Percentiles rank a stretch among this genome's conserved stretches.
These are phyloP conservation scores for Bathynomus jamesi DNA, from an alignment of 1,140 invertebrate species.

Conservation along the genomic window DNA sequence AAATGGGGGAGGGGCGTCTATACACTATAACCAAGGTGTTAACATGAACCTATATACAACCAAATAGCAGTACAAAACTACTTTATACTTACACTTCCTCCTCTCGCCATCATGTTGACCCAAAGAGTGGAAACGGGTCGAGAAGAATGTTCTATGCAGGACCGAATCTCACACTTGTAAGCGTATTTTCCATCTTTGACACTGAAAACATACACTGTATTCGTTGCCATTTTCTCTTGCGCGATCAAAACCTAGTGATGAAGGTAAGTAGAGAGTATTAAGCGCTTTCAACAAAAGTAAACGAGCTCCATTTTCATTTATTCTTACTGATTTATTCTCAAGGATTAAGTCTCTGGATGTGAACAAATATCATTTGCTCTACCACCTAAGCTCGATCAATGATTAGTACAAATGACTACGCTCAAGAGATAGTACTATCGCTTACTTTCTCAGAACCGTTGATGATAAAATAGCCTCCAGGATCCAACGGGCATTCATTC, in stretches of 20 bases:
- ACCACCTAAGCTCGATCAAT: too few species aligned
- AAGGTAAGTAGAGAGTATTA: constrained; percentile 10
- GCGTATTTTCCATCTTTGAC: constrained; percentile 98
- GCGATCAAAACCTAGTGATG: constrained; percentile 71
- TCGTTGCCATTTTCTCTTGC: constrained; percentile 99
- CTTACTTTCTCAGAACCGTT: constrained; percentile 89
- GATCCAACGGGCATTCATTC: constrained; percentile 97
- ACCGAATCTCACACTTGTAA: constrained; percentile 93
- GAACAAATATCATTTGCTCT: too few species aligned
- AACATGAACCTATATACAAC: constrained; percentile 1
- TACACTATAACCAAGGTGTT: too few species aligned
- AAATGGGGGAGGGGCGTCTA: too few species aligned
- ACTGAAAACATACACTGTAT: constrained; percentile 97
- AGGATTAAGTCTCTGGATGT: too few species aligned
- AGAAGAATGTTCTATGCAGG: constrained; percentile 85
- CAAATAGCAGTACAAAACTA: background rate
- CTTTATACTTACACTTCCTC: constrained; percentile 50
- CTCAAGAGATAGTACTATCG: background rate
- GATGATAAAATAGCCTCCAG: constrained; percentile 93
- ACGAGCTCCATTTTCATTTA: background rate
- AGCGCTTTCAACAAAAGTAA: background rate
- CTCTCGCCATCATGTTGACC: constrained; percentile 99
- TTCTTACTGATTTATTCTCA: too few species aligned
- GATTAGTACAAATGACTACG: too few species aligned
- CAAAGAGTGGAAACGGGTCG: constrained; percentile 93